These are phyloP conservation scores for Triplophysa tibetana DNA, from an alignment of 2,113 vertebrate species.

Conservation along the genomic window DNA sequence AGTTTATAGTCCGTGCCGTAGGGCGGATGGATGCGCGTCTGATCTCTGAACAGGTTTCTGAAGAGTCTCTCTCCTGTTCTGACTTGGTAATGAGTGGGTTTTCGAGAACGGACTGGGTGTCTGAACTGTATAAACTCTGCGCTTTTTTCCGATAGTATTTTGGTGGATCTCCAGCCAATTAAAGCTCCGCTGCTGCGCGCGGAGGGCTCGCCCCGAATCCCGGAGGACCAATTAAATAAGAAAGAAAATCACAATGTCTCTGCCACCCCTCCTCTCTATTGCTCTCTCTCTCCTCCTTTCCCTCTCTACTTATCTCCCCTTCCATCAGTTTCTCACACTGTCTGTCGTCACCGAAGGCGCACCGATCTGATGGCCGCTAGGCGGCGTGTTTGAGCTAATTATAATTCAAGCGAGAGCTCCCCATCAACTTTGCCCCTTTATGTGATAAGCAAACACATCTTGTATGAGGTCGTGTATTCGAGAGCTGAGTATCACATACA, in stretches of 20 bases:
- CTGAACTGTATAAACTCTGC: conserved; percentile 40
- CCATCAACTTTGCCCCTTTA: conserved; percentile 12
- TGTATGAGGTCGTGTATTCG: not conserved
- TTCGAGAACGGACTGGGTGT: conserved; percentile 8
- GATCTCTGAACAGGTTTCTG: conserved; percentile 66
- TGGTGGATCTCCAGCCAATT: conserved; percentile 59
- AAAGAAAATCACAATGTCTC: conserved; percentile 51
- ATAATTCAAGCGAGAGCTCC: conserved; percentile 20
- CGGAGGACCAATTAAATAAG: conserved; percentile 63
- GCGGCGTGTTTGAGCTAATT: conserved; percentile 60
- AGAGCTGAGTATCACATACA: not conserved
- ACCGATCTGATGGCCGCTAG: conserved; percentile 46
- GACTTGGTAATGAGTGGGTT: conserved; percentile 22
- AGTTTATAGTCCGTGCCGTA: conserved; percentile 40
- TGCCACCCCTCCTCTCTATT: conserved; percentile 44
- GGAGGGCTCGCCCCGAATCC: conserved; percentile 54
- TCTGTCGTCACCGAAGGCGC: conserved; percentile 32
- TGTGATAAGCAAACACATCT: not conserved
- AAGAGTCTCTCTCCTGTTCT: conserved; percentile 1
- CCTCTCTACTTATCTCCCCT: conserved; percentile 41
- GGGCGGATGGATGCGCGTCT: conserved; percentile 58
- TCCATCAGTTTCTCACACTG: conserved; percentile 37
- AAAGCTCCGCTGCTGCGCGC: conserved; percentile 51
- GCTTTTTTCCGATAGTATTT: conserved; percentile 52
- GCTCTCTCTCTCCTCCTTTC: conserved; percentile 32